phyloP scores from a whole-genome alignment of 2,888 invertebrate species.

The Acronicta alni region DNA sequence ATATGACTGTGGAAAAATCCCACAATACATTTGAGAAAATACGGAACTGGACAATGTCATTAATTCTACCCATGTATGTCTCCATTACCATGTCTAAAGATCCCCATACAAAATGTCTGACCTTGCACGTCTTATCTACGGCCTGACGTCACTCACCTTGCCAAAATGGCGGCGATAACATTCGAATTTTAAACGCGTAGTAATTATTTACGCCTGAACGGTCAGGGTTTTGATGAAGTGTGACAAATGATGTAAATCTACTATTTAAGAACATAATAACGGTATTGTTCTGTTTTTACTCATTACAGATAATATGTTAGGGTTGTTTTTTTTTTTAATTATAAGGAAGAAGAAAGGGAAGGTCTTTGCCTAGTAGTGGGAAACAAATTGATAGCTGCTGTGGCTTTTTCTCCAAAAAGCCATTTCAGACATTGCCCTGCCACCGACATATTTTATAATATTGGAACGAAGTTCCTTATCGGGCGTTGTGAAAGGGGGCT shows the following conservation, averaged over 20 bases:
- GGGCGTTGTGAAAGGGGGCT: too few species aligned
- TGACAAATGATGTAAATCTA: slow-evolving; percentile 19
- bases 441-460: too few species aligned
- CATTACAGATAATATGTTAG: too few species aligned
- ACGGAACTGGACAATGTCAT: slow-evolving; percentile 30
- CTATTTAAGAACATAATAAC: background rate
- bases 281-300: slow-evolving; percentile 10
- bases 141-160: slow-evolving; percentile 41
- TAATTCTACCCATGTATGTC: slow-evolving; percentile 22
- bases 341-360: too few species aligned
- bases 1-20: too few species aligned
- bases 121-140: slow-evolving; percentile 48
- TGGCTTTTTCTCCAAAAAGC: too few species aligned
- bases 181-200: slow-evolving; percentile 37
- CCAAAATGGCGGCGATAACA: slow-evolving; percentile 40
- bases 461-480: too few species aligned
- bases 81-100: slow-evolving; percentile 18
- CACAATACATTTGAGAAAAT: background rate
- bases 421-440: too few species aligned
- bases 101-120: slow-evolving; percentile 19
- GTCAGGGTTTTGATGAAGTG: slow-evolving; percentile 10
- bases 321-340: too few species aligned
- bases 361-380: too few species aligned
- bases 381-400: too few species aligned
- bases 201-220: slow-evolving; percentile 39